phyloP scores from a whole-genome alignment of 2,797 vertebrate genomes.

The Loriculus beryllinus region DNA sequence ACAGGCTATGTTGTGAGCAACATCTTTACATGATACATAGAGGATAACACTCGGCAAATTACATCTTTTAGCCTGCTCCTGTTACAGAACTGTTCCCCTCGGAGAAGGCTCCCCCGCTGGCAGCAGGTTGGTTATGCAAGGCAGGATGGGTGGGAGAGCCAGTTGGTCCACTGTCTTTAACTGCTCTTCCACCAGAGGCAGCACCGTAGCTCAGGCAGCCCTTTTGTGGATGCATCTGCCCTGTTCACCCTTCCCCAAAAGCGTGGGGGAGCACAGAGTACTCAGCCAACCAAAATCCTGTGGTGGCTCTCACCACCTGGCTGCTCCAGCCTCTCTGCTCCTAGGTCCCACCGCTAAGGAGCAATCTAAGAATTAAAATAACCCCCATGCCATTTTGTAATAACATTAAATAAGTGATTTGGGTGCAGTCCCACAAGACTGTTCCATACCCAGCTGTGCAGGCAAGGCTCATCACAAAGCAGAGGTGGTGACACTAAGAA shows the following conservation, averaged over 20 bases:
- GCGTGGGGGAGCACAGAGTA: accelerated
- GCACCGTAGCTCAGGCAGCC: neutral
- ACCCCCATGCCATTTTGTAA: neutral
- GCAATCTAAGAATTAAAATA: neutral
- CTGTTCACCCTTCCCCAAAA: too few relatives aligned
- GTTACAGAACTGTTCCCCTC: accelerated
- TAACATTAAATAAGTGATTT: neutral
- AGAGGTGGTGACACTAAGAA: neutral
- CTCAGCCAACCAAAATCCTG: accelerated
- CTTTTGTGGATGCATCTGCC: too few relatives aligned
- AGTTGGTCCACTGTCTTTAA: neutral
- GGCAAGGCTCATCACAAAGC: accelerated
- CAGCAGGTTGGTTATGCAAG: neutral
- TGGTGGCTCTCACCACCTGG: neutral
- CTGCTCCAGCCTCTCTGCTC: neutral
- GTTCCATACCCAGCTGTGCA: neutral
- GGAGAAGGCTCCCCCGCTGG: neutral
- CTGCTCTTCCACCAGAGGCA: neutral
- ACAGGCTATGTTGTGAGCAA: neutral
- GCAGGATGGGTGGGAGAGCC: neutral
- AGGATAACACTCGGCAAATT: neutral
- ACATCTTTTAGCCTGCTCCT: neutral
- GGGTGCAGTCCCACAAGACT: neutral
- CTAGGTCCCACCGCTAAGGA: accelerated
- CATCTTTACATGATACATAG: neutral